Evolutionary conservation across 1,140 invertebrate genomes (phyloP).

Genomic region (Micrasema longulum): DNA sequence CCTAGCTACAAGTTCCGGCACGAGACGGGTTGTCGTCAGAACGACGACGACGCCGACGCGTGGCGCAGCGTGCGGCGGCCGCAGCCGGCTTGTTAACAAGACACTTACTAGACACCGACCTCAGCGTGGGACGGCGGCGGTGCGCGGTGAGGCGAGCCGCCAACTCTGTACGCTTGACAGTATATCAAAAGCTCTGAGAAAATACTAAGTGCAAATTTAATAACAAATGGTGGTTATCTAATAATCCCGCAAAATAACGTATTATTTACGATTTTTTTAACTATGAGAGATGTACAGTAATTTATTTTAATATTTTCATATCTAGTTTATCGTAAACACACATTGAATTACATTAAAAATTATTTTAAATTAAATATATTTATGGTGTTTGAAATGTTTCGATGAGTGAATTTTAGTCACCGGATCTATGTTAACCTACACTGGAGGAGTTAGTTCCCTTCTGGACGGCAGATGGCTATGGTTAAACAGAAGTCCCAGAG

Average conservation of each 20-base stretch:
- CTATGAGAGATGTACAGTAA: conserved; percentile 20
- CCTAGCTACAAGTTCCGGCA: conserved; percentile 12
- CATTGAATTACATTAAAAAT: conserved; percentile 17
- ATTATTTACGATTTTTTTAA: conserved; percentile 11
- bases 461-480: conserved; percentile 53
- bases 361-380: conserved; percentile 7
- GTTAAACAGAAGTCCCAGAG: conserved; percentile 36
- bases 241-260: too few relatives aligned
- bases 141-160: too few relatives aligned
- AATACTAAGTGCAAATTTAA: neutral
- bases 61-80: neutral
- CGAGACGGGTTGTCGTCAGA: neutral
- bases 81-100: neutral
- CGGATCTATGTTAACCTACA: conserved; percentile 22
- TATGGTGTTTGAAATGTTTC: conserved; percentile 35
- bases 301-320: conserved; percentile 15
- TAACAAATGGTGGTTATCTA: neutral
- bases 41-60: neutral
- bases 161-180: neutral
- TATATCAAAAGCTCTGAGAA: conserved; percentile 1
- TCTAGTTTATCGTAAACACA: conserved; percentile 26
- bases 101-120: too few relatives aligned
- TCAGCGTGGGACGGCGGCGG: too few relatives aligned
- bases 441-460: conserved; percentile 23
- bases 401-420: conserved; percentile 18